Conservation (phyloP, 2,113 vertebrate genomes). For the Lipophrys pholis region DNA sequence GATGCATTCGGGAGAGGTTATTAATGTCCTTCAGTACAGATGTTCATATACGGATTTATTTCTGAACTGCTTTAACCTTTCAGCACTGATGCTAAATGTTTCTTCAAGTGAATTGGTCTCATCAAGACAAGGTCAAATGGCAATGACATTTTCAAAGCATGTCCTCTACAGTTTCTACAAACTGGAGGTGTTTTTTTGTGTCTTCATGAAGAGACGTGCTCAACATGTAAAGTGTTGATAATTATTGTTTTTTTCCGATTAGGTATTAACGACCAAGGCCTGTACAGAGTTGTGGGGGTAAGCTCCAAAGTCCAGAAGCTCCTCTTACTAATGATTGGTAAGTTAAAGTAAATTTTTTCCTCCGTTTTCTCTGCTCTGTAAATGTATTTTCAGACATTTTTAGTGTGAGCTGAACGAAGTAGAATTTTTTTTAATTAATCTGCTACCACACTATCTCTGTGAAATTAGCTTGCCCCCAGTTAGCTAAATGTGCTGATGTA, state of each 20-base stretch:
- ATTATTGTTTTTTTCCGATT: conserved; percentile 18
- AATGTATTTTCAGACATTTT: conserved; percentile 10
- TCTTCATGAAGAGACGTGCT: not conserved
- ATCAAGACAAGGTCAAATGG: not conserved
- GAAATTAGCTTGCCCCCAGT: conserved; percentile 21
- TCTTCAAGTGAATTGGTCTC: not conserved
- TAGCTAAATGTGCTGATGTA: conserved; percentile 33
- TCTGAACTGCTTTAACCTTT: not conserved
- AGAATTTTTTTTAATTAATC: conserved; percentile 29
- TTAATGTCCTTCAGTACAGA: conserved; percentile 12
- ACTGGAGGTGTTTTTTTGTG: not conserved
- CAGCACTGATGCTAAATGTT: not conserved
- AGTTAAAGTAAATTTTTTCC: conserved; percentile 40
- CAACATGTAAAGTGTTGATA: not conserved
- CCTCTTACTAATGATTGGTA: conserved; percentile 95
- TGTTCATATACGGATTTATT: not conserved
- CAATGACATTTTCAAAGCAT: not conserved
- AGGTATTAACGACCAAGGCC: conserved; percentile 98
- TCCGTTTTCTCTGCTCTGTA: not conserved
- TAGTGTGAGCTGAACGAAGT: conserved; percentile 15
- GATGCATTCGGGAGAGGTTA: conserved; percentile 5
- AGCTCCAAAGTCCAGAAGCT: conserved; percentile 99
- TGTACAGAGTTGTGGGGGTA: conserved; percentile 98
- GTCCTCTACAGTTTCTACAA: not conserved
- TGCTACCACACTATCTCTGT: conserved; percentile 28